phyloP scores from a whole-genome alignment of 2,113 vertebrate genomes.

The Syngnathus scovelli region DNA sequence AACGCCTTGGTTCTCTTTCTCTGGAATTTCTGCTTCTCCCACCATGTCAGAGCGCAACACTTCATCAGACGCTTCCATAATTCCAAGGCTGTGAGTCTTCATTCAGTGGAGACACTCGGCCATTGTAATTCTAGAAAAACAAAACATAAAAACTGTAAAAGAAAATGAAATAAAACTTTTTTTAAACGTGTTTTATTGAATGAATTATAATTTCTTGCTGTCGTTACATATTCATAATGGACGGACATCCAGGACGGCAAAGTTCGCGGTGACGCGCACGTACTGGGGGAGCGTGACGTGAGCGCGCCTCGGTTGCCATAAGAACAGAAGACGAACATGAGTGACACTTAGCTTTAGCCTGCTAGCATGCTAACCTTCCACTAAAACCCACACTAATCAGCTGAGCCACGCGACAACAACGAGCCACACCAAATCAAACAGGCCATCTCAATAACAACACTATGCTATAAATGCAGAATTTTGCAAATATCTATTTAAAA shows the following conservation, averaged over 20 bases:
- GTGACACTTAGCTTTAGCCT: conserved; percentile 2
- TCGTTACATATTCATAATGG: too few relatives aligned
- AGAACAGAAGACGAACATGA: neutral
- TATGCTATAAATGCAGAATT: neutral
- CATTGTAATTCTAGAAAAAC: conserved; percentile 28
- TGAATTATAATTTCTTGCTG: too few relatives aligned
- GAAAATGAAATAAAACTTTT: too few relatives aligned
- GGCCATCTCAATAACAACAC: neutral
- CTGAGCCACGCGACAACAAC: neutral
- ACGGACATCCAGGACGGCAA: neutral
- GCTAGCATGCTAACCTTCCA: neutral
- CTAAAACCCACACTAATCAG: neutral
- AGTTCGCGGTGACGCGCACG: neutral
- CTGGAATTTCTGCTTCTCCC: conserved; percentile 48
- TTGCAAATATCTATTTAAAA: neutral
- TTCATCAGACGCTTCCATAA: conserved; percentile 81
- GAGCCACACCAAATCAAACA: too few relatives aligned
- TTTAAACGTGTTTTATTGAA: too few relatives aligned
- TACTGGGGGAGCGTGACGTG: neutral
- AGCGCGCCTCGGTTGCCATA: conserved; percentile 12
- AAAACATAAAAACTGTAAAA: conserved; percentile 35
- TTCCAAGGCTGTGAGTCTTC: conserved; percentile 39
- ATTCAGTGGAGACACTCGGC: conserved; percentile 43
- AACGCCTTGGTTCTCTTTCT: conserved; percentile 80
- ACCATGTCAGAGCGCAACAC: conserved; percentile 65